Evolutionary conservation across 2,113 vertebrate genomes (phyloP).

Genomic region (Mus spicilegus): DNA sequence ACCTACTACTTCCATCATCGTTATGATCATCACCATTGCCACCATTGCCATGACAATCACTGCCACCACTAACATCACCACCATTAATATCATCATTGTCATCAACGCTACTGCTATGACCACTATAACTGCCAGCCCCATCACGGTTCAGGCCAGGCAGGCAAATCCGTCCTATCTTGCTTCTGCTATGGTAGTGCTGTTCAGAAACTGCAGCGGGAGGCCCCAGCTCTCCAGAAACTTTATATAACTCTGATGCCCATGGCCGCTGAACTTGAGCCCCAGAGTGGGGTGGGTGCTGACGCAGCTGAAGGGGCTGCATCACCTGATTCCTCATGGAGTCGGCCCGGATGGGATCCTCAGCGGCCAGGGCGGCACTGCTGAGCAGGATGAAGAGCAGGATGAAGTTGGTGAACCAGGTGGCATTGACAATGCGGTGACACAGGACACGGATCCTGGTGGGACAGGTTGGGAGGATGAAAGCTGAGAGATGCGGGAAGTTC

Average conservation of each 20-base stretch:
- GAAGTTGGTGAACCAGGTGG: conserved; percentile 98
- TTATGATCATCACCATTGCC: fast-evolving
- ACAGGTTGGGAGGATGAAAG: fast-evolving
- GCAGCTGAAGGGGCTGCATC: neutral
- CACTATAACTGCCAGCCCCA: fast-evolving
- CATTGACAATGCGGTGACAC: conserved; percentile 96
- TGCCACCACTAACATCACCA: fast-evolving
- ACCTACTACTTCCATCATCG: fast-evolving
- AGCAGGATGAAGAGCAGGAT: conserved; percentile 99
- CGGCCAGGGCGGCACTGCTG: conserved; percentile 97
- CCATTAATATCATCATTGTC: fast-evolving
- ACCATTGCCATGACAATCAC: fast-evolving
- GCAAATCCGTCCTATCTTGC: neutral
- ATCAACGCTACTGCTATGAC: fast-evolving
- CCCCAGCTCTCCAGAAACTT: neutral
- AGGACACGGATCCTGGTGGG: conserved; percentile 92
- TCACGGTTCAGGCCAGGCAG: neutral
- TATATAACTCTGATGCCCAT: neutral
- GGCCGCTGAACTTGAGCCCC: neutral
- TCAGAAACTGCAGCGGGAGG: fast-evolving
- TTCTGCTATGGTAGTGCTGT: fast-evolving
- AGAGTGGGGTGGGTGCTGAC: neutral
- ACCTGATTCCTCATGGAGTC: conserved; percentile 96
- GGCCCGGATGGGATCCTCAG: conserved; percentile 96
- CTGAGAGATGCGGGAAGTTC: neutral